Base-by-base conservation (phyloP, 1,140 invertebrate genomes). In the Glomeris maerens region DNA sequence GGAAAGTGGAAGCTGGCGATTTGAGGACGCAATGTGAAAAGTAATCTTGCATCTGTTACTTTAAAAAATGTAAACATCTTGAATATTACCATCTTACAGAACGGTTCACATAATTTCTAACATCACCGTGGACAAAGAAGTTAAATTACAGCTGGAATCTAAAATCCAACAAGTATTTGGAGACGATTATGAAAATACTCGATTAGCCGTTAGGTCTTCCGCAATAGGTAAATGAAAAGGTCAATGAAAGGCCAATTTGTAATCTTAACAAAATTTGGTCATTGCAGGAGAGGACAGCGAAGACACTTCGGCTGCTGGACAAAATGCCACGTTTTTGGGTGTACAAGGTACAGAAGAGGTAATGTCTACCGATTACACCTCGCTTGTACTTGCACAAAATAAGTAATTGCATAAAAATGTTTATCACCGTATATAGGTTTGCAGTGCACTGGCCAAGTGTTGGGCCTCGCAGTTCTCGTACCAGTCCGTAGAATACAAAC, bases 391-490 rank as follows among this genome's bases (percentile, higher is more conserved):
- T 42, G 20, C 5, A 7, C 5, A 42, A 42, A 42, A 21, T 21
- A 42, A 42, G 10, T 42, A 21, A 21, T 42, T 5, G 5, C 20
- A 42, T 4, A 42, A 42, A 10, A 4, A 42, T 5, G 20, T 42
- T 42, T 21, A 7, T 42, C 10, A 7, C 20, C 4, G 4, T 17
- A 50, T 52, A 27, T 39, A 78, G 57, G 64, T 87, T 1, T 39
- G 77, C 1, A 54, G 66, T 26, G 76, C 73, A 1, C 65, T 88
- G 2, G 66, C 74, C 26, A 70, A 74, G 38, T 90, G 85, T 60
- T 90, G 85, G 85, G 79, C 77, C 0, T 88, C 84, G 1, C 73
- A 84, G 28, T 88, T 78, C 60, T 72, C 80, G 0, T 78, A 74
- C 54, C 78, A 80, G 54, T 83, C 83, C 55, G 75, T 85, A 1